Percentiles rank a stretch among this genome's conserved stretches.
Conservation (phyloP, 2,113 vertebrate species). For the Nansenia antarctica region DNA sequence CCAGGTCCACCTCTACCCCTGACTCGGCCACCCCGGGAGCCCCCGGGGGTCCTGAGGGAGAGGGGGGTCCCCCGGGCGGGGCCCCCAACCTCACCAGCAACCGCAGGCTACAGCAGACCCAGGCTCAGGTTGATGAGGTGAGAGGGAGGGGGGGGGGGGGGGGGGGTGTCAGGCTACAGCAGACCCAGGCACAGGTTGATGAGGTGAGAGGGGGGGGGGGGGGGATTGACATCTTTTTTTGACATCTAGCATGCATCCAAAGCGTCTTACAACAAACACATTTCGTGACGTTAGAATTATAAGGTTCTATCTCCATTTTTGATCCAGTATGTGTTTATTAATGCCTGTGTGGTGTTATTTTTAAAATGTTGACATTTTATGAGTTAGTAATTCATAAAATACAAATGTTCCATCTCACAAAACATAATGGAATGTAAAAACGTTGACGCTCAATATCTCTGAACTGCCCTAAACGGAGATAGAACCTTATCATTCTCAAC, state of each 20-base stretch:
- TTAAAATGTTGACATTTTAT: too few species aligned
- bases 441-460: too few species aligned
- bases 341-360: too few species aligned
- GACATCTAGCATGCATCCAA: not conserved
- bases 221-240: not conserved
- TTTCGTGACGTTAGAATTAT: too few species aligned
- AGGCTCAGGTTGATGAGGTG: conserved; percentile 89
- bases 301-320: too few species aligned
- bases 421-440: too few species aligned
- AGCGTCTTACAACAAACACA: too few species aligned
- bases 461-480: too few species aligned
- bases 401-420: too few species aligned
- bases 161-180: conserved; percentile 62
- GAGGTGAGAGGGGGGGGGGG: conserved; percentile 76
- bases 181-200: conserved; percentile 84
- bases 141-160: conserved; percentile 45
- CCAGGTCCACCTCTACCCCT: conserved; percentile 67
- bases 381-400: too few species aligned
- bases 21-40: conserved; percentile 65
- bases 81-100: conserved; percentile 75
- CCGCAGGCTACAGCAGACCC: conserved; percentile 74
- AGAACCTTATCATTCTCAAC: too few species aligned
- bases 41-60: conserved; percentile 72
- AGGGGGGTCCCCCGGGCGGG: conserved; percentile 71
- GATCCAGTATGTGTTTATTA: too few species aligned